phyloP scores from a whole-genome alignment of 2,113 vertebrate genomes.

The Nymphicus hollandicus region DNA sequence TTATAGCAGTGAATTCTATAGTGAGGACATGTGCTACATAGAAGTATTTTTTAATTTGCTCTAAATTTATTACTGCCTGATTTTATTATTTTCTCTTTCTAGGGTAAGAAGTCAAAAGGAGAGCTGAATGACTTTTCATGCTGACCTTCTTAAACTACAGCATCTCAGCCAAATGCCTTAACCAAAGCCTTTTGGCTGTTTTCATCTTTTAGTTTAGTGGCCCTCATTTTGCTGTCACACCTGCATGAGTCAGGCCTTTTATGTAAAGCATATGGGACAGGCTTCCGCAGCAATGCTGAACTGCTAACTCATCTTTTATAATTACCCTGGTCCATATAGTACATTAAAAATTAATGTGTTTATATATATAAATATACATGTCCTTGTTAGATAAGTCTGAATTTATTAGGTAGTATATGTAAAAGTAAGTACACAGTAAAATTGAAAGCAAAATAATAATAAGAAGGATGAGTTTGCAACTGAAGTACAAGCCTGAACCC shows the following conservation, averaged over 20 bases:
- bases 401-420: neutral
- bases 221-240: neutral
- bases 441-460: neutral
- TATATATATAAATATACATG: neutral
- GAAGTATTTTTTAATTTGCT: slow-evolving; percentile 31
- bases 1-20: slow-evolving; percentile 10
- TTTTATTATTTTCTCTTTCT: slow-evolving; percentile 50
- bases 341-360: neutral
- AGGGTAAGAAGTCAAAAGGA: slow-evolving; percentile 33
- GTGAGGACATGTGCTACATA: slow-evolving; percentile 42
- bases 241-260: slow-evolving; percentile 32
- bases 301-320: neutral
- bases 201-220: slow-evolving; percentile 11
- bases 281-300: neutral
- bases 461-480: neutral
- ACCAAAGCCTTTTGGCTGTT: neutral
- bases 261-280: neutral
- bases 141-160: slow-evolving; percentile 24
- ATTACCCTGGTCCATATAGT: neutral
- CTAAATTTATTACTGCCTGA: slow-evolving; percentile 45
- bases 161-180: neutral
- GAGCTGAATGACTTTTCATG: slow-evolving; percentile 14
- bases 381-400: neutral
- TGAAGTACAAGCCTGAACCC: neutral
- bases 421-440: neutral